Evolutionary conservation across 2,113 vertebrate genomes (phyloP), one percentile per base, ranked within the genome.

Genomic region (Onychorhynchus coronatus): DNA sequence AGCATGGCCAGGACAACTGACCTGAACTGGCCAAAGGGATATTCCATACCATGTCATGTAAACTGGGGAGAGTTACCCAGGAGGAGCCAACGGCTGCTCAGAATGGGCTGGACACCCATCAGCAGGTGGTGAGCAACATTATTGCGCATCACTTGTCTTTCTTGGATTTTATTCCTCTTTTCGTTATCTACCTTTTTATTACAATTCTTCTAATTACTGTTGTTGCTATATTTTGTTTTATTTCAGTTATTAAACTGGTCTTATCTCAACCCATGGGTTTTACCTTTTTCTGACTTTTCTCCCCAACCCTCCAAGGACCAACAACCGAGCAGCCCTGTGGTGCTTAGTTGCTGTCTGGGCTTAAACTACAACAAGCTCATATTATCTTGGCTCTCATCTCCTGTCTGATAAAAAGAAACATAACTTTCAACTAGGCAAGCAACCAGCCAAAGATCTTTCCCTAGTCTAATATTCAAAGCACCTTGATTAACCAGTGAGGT

Each of bases 391-490:
- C 31, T 93, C 22, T 88, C 39, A 94, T 89, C 72, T 90, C 65
- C 65, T 92, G 31, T 67, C 68, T 81, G 65, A 88, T 67, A 86
- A 91, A 93, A 86, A 93, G 61, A 81, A 95, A 65, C n/a, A 9
- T 42, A 81, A 37, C 83, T 44, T 59, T 71, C 62, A 84, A 28
- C 39, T 73, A 72, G 61, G 31, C 49, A 92, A 81, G 72, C 59
- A 91, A 95, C 67, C 65, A 83, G 82, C 33, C 47, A 72, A 53
- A 83, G 50, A n/a, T 71, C 75, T 94, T 92, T 63, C 47, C 61
- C 39, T 52, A 44, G 33, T 61, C 52, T 75, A 31, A 68, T 52
- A 92, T 61, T 75, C 28, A 46, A 27, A 75, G 46, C 63, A 28
- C 52, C 53, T 81, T 75, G 73, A 75, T 89, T 91, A 95, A 76